Percentiles rank a stretch among this genome's conserved stretches.
These are phyloP conservation scores for Hemaris fuciformis DNA, from an alignment of 2,888 invertebrate genomes.

Conservation along the genomic window DNA sequence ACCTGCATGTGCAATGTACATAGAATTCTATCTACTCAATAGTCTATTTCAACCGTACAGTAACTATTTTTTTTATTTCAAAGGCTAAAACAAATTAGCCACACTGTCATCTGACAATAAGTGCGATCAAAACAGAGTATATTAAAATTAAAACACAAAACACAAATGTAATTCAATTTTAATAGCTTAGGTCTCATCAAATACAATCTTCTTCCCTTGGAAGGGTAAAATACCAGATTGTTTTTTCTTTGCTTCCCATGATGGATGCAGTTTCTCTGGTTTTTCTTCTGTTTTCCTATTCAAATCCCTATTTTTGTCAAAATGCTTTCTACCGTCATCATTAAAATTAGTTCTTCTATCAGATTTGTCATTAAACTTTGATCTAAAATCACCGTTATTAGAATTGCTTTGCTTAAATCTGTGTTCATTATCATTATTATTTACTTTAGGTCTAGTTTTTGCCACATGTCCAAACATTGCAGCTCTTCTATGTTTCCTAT, in stretches of 20 bases:
- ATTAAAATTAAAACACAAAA: slow-evolving; percentile 7
- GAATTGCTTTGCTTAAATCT: slow-evolving; percentile 32
- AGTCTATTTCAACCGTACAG: too few relatives aligned
- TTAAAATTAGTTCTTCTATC: slow-evolving; percentile 27
- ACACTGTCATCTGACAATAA: too few relatives aligned
- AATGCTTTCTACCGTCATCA: slow-evolving; percentile 20
- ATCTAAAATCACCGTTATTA: slow-evolving; percentile 29
- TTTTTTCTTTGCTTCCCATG: slow-evolving; percentile 79
- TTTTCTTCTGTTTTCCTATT: slow-evolving; percentile 31
- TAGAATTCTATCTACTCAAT: too few relatives aligned
- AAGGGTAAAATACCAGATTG: slow-evolving; percentile 69
- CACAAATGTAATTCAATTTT: slow-evolving; percentile 16
- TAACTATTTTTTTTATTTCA: too few relatives aligned
- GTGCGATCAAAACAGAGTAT: neutral
- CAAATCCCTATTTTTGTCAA: slow-evolving; percentile 15
- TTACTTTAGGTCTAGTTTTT: slow-evolving; percentile 51
- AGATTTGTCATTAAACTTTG: slow-evolving; percentile 26
- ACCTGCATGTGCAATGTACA: too few relatives aligned
- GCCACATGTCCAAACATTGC: slow-evolving; percentile 70
- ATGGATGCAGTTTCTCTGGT: slow-evolving; percentile 75
- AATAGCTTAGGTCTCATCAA: slow-evolving; percentile 60
- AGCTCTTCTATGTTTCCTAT: slow-evolving; percentile 69
- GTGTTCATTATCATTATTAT: slow-evolving; percentile 30
- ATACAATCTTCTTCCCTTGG: slow-evolving; percentile 74
- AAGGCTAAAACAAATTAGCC: too few relatives aligned